Conservation (phyloP, 2,888 invertebrate genomes). For the Epiblema foenella region DNA sequence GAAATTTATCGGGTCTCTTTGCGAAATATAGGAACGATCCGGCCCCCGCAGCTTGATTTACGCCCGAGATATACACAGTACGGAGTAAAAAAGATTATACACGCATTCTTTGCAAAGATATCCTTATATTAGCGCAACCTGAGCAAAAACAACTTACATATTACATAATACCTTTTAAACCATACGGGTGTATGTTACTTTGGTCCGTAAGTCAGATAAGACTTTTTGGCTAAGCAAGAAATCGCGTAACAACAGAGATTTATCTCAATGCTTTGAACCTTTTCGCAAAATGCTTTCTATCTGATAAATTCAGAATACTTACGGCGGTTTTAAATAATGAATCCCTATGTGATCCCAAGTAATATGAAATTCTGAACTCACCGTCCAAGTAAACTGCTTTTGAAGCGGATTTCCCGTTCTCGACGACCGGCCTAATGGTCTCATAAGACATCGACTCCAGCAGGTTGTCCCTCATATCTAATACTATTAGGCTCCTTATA, state of each 20-base stretch:
- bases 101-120: conserved; percentile 42
- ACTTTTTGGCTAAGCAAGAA: conserved; percentile 7
- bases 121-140: conserved; percentile 32
- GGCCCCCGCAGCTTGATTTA: conserved; percentile 68
- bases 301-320: conserved; percentile 33
- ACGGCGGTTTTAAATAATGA: conserved; percentile 2
- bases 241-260: conserved; percentile 26
- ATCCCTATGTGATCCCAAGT: conserved; percentile 8
- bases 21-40: conserved; percentile 72
- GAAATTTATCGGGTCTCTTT: conserved; percentile 73
- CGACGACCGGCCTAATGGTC: conserved; percentile 89
- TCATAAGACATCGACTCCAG: conserved; percentile 91
- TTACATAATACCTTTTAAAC: background rate
- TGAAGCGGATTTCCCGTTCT: conserved; percentile 89
- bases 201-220: background rate
- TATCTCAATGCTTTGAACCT: conserved; percentile 27
- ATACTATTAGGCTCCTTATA: conserved; percentile 87
- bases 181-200: background rate
- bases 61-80: conserved; percentile 63
- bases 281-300: conserved; percentile 30
- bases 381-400: conserved; percentile 91
- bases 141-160: conserved; percentile 20
- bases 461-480: conserved; percentile 91
- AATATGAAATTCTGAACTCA: conserved; percentile 77
- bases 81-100: conserved; percentile 69